These are phyloP conservation scores for Oscheius sp. DNA, from an alignment of 2,888 invertebrate species.

Conservation along the genomic window DNA sequence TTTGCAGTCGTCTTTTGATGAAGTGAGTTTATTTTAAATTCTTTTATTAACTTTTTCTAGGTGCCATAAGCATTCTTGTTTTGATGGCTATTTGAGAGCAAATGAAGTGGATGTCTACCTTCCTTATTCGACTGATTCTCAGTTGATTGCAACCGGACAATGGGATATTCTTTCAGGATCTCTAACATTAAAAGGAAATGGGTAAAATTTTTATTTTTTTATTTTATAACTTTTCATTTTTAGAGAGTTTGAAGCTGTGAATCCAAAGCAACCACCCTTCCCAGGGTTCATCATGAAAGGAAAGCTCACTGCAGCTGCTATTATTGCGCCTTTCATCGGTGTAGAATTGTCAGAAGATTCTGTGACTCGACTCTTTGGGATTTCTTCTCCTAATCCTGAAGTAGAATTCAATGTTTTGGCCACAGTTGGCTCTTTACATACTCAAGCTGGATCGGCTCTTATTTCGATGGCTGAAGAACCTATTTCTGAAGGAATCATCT, in stretches of 20 bases:
- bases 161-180: constrained; percentile 49
- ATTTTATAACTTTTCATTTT: neutral
- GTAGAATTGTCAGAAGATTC: constrained; percentile 39
- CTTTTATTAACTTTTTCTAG: neutral
- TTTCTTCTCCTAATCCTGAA: constrained; percentile 23
- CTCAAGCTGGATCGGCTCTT: constrained; percentile 35
- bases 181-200: constrained; percentile 48
- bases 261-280: constrained; percentile 15
- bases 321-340: constrained; percentile 50
- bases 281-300: constrained; percentile 42
- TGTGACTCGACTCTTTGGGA: constrained; percentile 31
- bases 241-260: neutral
- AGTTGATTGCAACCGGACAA: constrained; percentile 41
- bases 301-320: constrained; percentile 44
- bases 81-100: constrained; percentile 45
- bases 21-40: constrained; percentile 5
- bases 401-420: constrained; percentile 46
- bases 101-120: constrained; percentile 48
- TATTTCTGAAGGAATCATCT: constrained; percentile 48
- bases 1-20: constrained; percentile 35
- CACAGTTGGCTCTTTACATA: constrained; percentile 46
- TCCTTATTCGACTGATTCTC: constrained; percentile 45
- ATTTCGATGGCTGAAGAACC: constrained; percentile 37
- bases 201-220: constrained; percentile 1
- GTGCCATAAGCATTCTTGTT: constrained; percentile 32